Evolutionary conservation across 2,113 vertebrate species (phyloP).

Genomic region (Marcusenius ussheri): DNA sequence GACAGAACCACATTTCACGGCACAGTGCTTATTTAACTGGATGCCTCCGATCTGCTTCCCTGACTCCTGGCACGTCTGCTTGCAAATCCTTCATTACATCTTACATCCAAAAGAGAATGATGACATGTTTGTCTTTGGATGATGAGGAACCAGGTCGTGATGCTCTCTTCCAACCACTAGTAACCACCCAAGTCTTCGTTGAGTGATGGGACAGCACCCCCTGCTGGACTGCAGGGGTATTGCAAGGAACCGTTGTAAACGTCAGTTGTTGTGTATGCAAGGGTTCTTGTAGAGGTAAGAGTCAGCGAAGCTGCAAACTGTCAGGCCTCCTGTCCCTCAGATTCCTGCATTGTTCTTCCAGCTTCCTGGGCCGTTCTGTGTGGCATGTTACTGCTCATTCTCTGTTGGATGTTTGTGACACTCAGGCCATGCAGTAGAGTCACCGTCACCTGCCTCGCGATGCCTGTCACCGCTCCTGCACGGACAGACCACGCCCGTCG

Average conservation of each 20-base stretch:
- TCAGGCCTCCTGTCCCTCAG: not conserved
- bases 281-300: not conserved
- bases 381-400: not conserved
- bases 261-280: not conserved
- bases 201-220: not conserved
- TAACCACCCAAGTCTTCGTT: not conserved
- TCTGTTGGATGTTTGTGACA: not conserved
- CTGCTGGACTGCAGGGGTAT: not conserved
- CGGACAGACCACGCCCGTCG: not conserved
- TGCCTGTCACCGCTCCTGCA: not conserved
- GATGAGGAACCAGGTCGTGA: not conserved
- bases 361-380: not conserved
- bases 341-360: not conserved
- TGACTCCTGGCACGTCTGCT: not conserved
- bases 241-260: not conserved
- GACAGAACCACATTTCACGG: not conserved
- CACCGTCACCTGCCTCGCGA: not conserved
- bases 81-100: slow-evolving; percentile 4
- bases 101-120: slow-evolving; percentile 9
- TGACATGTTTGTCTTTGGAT: slow-evolving; percentile 8
- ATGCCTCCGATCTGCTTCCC: not conserved
- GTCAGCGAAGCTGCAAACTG: not conserved
- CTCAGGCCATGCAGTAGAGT: not conserved
- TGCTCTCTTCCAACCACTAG: not conserved
- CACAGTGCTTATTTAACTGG: not conserved